Percentiles rank a stretch among this genome's conserved stretches.
Evolutionary conservation across 2,113 vertebrate genomes (phyloP).

Genomic region (Willisornis vidua): DNA sequence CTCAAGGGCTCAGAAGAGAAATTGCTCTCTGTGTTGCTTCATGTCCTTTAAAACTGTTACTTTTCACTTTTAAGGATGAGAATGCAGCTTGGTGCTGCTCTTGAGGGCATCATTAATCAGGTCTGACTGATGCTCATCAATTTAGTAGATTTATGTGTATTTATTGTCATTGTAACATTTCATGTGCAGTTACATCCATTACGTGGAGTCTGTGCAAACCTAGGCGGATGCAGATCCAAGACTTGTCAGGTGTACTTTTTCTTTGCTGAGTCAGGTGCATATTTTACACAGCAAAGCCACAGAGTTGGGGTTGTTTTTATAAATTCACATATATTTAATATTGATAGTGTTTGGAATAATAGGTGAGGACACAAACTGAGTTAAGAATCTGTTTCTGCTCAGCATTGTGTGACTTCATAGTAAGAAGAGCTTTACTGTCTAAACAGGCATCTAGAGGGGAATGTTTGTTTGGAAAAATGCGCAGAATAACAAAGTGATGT

Average conservation of each 20-base stretch:
- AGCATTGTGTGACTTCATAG: background rate
- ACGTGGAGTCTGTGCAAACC: background rate
- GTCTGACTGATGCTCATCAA: background rate
- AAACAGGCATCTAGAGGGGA: background rate
- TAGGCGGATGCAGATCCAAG: background rate
- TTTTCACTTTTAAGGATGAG: constrained; percentile 30
- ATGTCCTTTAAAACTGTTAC: constrained; percentile 14
- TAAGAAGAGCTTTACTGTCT: background rate
- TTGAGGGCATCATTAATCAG: constrained; percentile 45
- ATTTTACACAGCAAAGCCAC: background rate
- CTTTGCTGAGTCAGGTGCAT: background rate
- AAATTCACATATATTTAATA: background rate
- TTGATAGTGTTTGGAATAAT: background rate
- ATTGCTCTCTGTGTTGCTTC: background rate
- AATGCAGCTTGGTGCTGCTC: constrained; percentile 11
- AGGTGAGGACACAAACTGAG: background rate
- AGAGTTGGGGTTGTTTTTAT: background rate
- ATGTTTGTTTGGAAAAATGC: background rate
- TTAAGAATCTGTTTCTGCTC: background rate
- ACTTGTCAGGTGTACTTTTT: background rate
- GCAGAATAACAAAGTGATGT: background rate
- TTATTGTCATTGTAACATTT: constrained; percentile 46
- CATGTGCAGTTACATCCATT: constrained; percentile 22
- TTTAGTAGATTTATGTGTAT: constrained; percentile 52
- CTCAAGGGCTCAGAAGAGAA: constrained; percentile 9